phyloP scores from a whole-genome alignment of 2,888 invertebrate species.

The Nomada fucata region DNA sequence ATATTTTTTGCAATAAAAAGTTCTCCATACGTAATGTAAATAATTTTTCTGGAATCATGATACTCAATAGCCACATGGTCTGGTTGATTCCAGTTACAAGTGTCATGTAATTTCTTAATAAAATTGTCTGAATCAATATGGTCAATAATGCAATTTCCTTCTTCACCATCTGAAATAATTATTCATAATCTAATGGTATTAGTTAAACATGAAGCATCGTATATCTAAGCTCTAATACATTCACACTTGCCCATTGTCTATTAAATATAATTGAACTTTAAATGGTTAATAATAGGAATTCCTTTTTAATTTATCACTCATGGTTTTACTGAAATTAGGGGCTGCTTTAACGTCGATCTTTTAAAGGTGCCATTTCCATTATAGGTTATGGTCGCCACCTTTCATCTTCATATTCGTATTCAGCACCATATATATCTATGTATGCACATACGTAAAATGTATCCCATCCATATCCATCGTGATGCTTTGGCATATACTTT shows the following conservation, averaged over 20 bases:
- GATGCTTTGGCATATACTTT: too few relatives aligned
- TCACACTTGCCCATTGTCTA: conserved; percentile 27
- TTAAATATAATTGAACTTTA: neutral
- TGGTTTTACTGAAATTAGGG: neutral
- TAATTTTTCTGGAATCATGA: conserved; percentile 57
- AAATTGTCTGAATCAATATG: neutral
- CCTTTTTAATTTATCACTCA: neutral
- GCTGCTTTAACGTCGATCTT: neutral
- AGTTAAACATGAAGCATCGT: neutral
- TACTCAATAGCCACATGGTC: conserved; percentile 73
- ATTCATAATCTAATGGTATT: neutral
- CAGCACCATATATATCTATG: neutral
- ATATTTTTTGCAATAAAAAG: conserved; percentile 46
- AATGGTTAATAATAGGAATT: neutral
- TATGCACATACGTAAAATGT: too few relatives aligned
- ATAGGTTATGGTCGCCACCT: conserved; percentile 32
- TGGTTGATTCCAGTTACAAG: conserved; percentile 65
- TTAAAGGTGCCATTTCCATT: neutral
- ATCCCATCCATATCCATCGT: too few relatives aligned
- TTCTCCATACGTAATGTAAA: conserved; percentile 68
- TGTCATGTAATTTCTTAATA: conserved; percentile 40
- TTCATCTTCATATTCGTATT: too few relatives aligned
- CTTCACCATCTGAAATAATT: conserved; percentile 17
- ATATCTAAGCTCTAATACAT: neutral
- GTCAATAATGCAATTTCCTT: neutral